phyloP scores from a whole-genome alignment of 2,888 invertebrate genomes.

The Dexiosoma caninum region DNA sequence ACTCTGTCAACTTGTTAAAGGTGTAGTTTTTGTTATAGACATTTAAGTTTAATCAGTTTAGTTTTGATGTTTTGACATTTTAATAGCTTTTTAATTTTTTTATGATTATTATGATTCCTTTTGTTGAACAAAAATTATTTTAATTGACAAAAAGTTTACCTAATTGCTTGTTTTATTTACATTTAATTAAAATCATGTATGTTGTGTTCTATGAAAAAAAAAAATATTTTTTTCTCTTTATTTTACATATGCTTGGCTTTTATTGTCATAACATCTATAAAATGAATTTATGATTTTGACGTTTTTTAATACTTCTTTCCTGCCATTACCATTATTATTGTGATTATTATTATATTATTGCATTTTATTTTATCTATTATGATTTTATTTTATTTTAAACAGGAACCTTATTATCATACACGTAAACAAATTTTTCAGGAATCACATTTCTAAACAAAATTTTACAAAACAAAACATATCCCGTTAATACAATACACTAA shows the following conservation, averaged over 20 bases:
- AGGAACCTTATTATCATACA: conserved; percentile 71
- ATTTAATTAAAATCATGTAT: conserved; percentile 40
- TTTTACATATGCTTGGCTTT: conserved; percentile 39
- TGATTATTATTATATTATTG: neutral
- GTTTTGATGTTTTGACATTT: neutral
- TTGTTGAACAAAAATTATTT: conserved; percentile 7
- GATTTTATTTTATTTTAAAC: conserved; percentile 56
- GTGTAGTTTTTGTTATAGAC: too few species aligned
- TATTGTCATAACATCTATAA: neutral
- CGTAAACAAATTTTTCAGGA: conserved; percentile 70
- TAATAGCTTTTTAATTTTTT: neutral
- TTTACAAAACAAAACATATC: conserved; percentile 2
- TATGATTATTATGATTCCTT: neutral
- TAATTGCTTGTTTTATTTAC: conserved; percentile 42
- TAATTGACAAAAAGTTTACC: neutral
- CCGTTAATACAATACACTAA: neutral
- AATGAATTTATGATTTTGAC: neutral
- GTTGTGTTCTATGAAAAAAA: neutral
- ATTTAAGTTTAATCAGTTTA: conserved; percentile 4
- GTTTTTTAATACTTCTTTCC: neutral
- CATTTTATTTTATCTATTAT: neutral
- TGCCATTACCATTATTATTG: conserved; percentile 3
- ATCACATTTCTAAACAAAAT: conserved; percentile 70
- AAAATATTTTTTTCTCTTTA: too few species aligned
- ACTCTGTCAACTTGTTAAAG: too few species aligned